Evolutionary conservation across 2,888 invertebrate species (phyloP).

Genomic region (Phaonia tiefii): DNA sequence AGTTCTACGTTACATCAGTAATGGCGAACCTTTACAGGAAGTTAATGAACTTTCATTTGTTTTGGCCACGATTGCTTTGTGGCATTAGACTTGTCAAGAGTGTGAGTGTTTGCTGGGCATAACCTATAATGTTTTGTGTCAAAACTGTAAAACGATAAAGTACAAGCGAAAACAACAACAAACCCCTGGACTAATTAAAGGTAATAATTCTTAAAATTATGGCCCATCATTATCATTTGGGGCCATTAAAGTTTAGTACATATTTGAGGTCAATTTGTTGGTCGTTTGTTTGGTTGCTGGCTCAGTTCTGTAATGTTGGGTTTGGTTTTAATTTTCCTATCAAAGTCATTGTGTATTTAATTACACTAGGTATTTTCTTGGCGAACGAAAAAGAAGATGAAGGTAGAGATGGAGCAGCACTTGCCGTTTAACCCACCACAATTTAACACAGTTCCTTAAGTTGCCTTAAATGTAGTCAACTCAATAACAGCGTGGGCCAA

Average conservation of each 20-base stretch:
- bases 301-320: not conserved
- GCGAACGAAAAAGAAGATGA: no score
- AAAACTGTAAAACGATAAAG: not conserved
- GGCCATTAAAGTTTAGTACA: conserved; percentile 23
- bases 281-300: not conserved
- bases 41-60: conserved; percentile 20
- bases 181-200: conserved; percentile 49
- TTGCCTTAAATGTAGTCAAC: conserved; percentile 59
- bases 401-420: not conserved
- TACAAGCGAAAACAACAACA: conserved; percentile 5
- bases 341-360: conserved; percentile 38
- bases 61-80: not conserved
- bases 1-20: no score
- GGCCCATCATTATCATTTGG: conserved; percentile 27
- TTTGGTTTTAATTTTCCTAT: not conserved
- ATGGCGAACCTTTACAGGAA: not conserved
- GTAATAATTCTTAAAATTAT: conserved; percentile 47
- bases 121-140: not conserved
- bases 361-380: not conserved
- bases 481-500: conserved; percentile 18
- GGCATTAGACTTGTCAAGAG: not conserved
- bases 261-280: conserved; percentile 25
- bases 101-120: not conserved
- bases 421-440: conserved; percentile 36
- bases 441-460: conserved; percentile 58